Conservation (phyloP, 2,113 vertebrate species). For the Pelusios castaneus region DNA sequence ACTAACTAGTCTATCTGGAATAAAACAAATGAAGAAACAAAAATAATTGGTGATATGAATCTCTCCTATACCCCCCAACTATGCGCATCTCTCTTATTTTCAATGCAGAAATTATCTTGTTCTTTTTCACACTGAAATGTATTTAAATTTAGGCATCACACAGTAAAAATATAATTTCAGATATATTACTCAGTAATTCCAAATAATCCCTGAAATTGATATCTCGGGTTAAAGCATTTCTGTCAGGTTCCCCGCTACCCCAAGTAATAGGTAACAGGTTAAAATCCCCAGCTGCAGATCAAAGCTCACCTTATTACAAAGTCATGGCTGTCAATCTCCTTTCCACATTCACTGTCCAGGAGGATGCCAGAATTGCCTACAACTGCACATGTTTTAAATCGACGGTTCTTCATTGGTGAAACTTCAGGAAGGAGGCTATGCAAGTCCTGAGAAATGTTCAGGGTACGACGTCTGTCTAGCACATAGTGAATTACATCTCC, state of each 20-base stretch:
- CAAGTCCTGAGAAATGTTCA: constrained; percentile 86
- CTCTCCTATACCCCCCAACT: neutral
- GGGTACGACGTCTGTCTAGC: constrained; percentile 85
- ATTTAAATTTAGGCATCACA: neutral
- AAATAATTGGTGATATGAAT: neutral
- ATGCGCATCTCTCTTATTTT: neutral
- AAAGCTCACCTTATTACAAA: constrained; percentile 88
- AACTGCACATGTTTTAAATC: constrained; percentile 88
- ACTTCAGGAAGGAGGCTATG: constrained; percentile 89
- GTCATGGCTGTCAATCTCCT: constrained; percentile 87
- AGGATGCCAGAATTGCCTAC: constrained; percentile 91
- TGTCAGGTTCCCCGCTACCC: neutral
- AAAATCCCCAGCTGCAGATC: neutral
- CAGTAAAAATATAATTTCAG: neutral
- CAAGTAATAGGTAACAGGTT: neutral
- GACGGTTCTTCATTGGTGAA: constrained; percentile 89
- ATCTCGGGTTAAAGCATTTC: constrained; percentile 21
- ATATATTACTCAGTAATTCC: constrained; percentile 9
- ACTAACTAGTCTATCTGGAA: neutral
- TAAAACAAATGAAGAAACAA: neutral
- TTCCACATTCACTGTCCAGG: constrained; percentile 86
- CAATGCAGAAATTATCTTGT: neutral
- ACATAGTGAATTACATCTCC: constrained; percentile 90
- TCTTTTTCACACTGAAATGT: neutral
- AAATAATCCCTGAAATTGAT: neutral